These are phyloP conservation scores for Ailuropoda melanoleuca DNA, from an alignment of 2,113 vertebrate species.

Conservation along the genomic window DNA sequence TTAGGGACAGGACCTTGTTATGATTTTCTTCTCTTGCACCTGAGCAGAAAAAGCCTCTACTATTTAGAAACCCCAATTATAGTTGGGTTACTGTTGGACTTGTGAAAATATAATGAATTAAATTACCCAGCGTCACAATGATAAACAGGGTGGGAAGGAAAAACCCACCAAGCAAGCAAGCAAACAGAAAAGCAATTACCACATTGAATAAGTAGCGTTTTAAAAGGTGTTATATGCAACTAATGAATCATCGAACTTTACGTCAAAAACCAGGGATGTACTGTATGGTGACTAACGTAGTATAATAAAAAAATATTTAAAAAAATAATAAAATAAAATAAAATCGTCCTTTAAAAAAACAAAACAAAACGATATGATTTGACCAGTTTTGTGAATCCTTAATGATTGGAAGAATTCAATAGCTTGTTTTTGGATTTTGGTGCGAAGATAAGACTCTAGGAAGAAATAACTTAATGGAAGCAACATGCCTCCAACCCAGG, in stretches of 20 bases:
- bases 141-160: not conserved
- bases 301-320: too few relatives aligned
- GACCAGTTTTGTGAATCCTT: not conserved
- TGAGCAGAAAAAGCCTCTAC: conserved; percentile 19
- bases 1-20: not conserved
- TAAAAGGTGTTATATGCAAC: not conserved
- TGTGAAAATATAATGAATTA: conserved; percentile 49
- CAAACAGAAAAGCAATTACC: not conserved
- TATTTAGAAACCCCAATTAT: not conserved
- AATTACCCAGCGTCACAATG: conserved; percentile 32
- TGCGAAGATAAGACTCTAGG: conserved; percentile 22
- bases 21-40: not conserved
- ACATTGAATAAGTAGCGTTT: not conserved
- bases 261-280: too few relatives aligned
- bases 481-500: conserved; percentile 7
- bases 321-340: too few relatives aligned
- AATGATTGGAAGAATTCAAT: not conserved
- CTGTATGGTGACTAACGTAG: too few relatives aligned
- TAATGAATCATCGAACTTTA: too few relatives aligned
- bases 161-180: not conserved
- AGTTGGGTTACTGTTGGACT: conserved; percentile 8
- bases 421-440: conserved; percentile 29
- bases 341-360: not conserved
- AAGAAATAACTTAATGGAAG: conserved; percentile 43
- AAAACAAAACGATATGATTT: not conserved